Evolutionary conservation across 2,888 invertebrate genomes (phyloP), one percentile per base, ranked within the genome.

Genomic region (Lydus trimaculatus): DNA sequence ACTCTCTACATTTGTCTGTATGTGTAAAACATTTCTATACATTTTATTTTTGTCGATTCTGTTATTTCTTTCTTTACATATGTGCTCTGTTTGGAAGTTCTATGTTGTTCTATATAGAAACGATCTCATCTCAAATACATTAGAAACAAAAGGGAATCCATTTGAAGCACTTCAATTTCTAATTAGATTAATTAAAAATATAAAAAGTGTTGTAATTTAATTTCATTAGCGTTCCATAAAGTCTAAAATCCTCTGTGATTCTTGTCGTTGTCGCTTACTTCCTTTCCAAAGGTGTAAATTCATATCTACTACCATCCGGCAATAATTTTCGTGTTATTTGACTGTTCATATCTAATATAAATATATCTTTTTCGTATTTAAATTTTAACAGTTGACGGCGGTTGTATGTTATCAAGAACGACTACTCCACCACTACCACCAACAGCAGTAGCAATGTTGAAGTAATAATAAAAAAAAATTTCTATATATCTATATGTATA

Each of bases 381-480:
- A 74, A 74, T 75, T 70, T 73, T 71, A 72, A 72, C 73, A 75
- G 72, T 73, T 75, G 75, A 73, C 75, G 72, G 63, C 68, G 56
- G 72, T 69, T 74, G 73, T 73, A 71, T 74, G 75, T 73, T 76
- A 76, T 76, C 77, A 75, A 77, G 56, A 56, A 9, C 63, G 52
- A 63, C 56, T 69, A 64, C 63, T 61, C 63, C 63, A 67, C 63
- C 66, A 60, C 65, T 62, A 31, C 61, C 67, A 58, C 31, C 63
- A 61, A 58, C 67, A 58, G 28, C 63, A 61, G 4, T 61, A 64
- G 68, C 71, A 11, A 4, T 25, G 28, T 25, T 56, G 13, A 52
- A 52, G 52, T 52, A 52, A 52, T 25, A 52, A 23, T 3, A 52
- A 23, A 11, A 56, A 25, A 28, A 28, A 52, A 48, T 36, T 8